Base-by-base conservation (phyloP, 2,113 vertebrate species). In the Mormyrus iriodes region DNA sequence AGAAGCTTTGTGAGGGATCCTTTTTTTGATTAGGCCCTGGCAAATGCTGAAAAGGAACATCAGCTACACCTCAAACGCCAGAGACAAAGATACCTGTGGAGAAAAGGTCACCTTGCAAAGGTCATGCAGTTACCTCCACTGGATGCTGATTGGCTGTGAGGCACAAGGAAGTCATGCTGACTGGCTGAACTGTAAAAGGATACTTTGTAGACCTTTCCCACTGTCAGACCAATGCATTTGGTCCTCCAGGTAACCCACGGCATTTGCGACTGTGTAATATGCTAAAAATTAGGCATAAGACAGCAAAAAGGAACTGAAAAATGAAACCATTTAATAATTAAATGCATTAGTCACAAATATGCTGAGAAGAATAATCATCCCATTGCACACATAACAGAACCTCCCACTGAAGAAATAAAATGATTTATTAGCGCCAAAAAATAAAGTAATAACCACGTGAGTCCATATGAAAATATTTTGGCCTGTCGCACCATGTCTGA, bases 21-120 rank as follows among this genome's bases (percentile, higher is more conserved):
- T n/a, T 27, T 35, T 88, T 88, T 49, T 49, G 39, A 58, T 52
- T 42, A 55, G 15, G 44, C 65, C 39, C 42, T 76, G 44, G 46
- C 61, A 46, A 48, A 48, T 10, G 5, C 35, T 44, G 55, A 65
- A 65, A 65, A 65, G 55, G 5, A 88, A 65, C 39, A 12, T n/a
- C 58, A n/a, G 42, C 35, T 79, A 35, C 82, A 84, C 82, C 82
- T 84, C 44, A 88, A 31, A 44, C n/a, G 15, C 44, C 44, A 49
- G 24, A 49, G 3, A 49, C 44, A 51, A 87, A 73, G 58, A 69
- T 27, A 73, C 61, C 42, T 12, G 15, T 49, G 7, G 55, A 65
- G 55, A 65, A 58, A 69, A 88, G 55, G 86, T 88, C 55, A 88
- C 53, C 86, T 88, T 44, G 13, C 51, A 73, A 88, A 88, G 61